Base-by-base conservation (phyloP, 1,140 invertebrate genomes). In the Nasonia giraulti region DNA sequence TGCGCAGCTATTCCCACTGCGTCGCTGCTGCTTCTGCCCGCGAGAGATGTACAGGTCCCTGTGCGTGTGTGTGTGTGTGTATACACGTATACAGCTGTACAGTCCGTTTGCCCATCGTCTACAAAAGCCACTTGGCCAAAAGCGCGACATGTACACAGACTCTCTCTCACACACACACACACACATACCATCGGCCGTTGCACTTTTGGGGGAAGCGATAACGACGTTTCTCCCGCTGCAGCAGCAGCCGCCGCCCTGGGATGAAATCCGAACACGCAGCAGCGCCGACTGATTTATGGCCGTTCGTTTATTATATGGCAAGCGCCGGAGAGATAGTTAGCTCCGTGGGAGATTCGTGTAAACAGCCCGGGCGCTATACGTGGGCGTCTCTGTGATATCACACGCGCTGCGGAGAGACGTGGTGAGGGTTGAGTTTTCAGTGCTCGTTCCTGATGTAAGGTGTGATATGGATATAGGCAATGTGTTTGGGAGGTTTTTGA, bases 141-240 rank as follows among this genome's bases (percentile, higher is more conserved):
- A n/a, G 68, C 68, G 55, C 20, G 55, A 62, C 20, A 71, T 31
- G 8, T 23, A 71, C 68, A 27, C 33, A 37, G 3, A 37, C 3
- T 37, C 33, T 37, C 33, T 5, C 33, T 0, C 5, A 6, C 5
- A 37, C 5, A 37, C 5, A 37, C 27, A 27, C 27, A 27, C 27
- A 37, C 55, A 7, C 20, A 62, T 27, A 40, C 2, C 55, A 62
- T 31, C 77, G 50, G 50, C 33, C 78, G 78, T 62, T n/a, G 31
- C 62, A 69, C 78, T 80, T 80, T 69, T 37, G 78, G 62, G 55
- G 55, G 55, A 62, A 20, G 55, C 62, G 77, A 80, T 71, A 80
- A 80, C 71, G 71, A 20, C 27, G 40, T 6, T 37, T 69, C 62
- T 33, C 66, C 10, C 5, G 33, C 27, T 37, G 27, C 7, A 44